Evolutionary conservation across 2,888 invertebrate genomes (phyloP).

Genomic region (Phania funesta): DNA sequence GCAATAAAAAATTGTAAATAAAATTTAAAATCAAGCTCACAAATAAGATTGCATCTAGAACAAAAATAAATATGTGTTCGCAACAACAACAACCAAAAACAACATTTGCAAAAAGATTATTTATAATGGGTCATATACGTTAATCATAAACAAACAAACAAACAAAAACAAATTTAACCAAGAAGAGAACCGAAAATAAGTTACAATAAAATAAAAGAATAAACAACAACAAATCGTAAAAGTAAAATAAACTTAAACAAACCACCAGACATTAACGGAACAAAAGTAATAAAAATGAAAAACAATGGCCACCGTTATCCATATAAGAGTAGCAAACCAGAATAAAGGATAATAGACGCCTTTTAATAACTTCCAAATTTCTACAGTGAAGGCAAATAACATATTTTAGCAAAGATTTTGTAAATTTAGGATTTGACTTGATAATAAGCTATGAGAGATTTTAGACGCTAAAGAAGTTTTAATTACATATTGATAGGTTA

Average conservation of each 20-base stretch:
- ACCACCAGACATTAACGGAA: constrained; percentile 46
- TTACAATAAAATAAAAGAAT: constrained; percentile 7
- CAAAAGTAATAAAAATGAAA: background rate
- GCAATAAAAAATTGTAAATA: constrained; percentile 22
- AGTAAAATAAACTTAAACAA: constrained; percentile 40
- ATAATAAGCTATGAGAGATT: no score
- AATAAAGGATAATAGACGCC: constrained; percentile 25
- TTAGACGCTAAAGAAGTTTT: no score
- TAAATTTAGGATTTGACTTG: no score
- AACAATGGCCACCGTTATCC: background rate
- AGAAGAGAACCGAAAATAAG: background rate
- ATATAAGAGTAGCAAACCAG: background rate
- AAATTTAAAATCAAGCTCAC: constrained; percentile 33
- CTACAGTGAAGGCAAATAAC: background rate
- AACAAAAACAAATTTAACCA: constrained; percentile 25
- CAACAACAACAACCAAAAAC: constrained; percentile 55
- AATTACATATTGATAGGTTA: no score
- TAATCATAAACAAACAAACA: constrained; percentile 42
- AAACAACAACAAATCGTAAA: constrained; percentile 51
- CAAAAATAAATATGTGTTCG: constrained; percentile 43
- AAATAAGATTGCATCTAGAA: constrained; percentile 44
- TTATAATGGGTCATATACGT: constrained; percentile 65
- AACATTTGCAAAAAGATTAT: constrained; percentile 72
- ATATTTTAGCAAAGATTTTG: no score
- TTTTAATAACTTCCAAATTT: background rate